A percentile compares a stretch with the other conserved stretches of the same genome.
These are phyloP conservation scores for Heliocidaris tuberculata DNA, from an alignment of 35 echinoderm and acorn worm genomes.

Conservation along the genomic window DNA sequence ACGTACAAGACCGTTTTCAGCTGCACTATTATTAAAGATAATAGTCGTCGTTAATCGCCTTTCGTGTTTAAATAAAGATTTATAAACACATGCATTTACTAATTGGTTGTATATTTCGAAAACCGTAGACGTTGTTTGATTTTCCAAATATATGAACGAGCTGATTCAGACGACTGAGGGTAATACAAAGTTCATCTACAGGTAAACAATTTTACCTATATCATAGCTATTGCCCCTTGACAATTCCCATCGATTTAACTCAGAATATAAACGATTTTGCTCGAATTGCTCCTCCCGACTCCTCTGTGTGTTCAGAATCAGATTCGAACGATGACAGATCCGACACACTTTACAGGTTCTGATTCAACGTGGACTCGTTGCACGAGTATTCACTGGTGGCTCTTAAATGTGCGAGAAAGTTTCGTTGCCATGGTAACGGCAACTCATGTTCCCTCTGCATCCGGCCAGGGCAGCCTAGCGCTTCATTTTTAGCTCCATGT, in stretches of 20 bases:
- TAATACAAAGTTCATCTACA: background rate
- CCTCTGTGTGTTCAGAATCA: background rate
- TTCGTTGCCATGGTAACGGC: constrained; percentile 23
- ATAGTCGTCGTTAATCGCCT: too few relatives aligned
- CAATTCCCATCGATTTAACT: background rate
- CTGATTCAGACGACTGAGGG: background rate
- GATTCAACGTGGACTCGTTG: background rate
- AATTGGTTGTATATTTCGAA: too few relatives aligned
- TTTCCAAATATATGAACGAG: background rate
- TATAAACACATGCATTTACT: too few relatives aligned
- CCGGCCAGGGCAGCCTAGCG: background rate
- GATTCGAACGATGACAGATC: constrained; percentile 14
- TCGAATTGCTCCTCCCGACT: background rate
- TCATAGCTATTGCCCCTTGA: background rate
- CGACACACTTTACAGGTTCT: background rate
- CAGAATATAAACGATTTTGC: background rate
- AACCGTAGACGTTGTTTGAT: too few relatives aligned
- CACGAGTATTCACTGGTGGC: background rate
- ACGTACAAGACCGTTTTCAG: too few relatives aligned
- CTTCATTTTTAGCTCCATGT: constrained; percentile 1
- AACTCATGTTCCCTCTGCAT: constrained; percentile 37
- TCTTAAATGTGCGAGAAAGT: background rate
- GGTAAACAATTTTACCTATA: background rate
- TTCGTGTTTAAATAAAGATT: too few relatives aligned
- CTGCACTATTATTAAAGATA: too few relatives aligned